phyloP scores from a whole-genome alignment of 2,888 invertebrate species.

The Athalia rosae region DNA sequence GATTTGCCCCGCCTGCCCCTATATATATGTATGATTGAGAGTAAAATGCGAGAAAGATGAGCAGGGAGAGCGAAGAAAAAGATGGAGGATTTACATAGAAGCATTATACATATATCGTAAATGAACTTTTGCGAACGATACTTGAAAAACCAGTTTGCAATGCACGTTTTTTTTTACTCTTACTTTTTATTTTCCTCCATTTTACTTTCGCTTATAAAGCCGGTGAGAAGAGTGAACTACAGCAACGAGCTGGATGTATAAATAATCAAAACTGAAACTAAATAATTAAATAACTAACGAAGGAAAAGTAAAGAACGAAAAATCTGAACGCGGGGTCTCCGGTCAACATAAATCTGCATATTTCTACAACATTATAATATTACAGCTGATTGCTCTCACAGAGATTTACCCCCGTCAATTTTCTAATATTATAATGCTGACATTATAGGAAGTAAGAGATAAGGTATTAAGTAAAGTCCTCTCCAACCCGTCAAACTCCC shows the following conservation, averaged over 20 bases:
- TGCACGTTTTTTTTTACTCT: constrained; percentile 56
- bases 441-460: no score
- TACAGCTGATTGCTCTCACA: no score
- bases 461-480: no score
- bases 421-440: no score
- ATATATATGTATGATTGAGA: neutral
- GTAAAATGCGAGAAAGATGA: neutral
- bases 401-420: neutral
- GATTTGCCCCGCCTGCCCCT: no score
- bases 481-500: no score
- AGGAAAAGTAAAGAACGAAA: constrained; percentile 52
- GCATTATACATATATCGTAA: no score
- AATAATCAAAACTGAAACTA: constrained; percentile 53
- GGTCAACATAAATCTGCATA: constrained; percentile 60
- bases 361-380: constrained; percentile 2
- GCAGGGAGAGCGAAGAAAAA: neutral
- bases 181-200: constrained; percentile 59
- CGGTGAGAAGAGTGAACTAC: constrained; percentile 65
- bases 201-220: constrained; percentile 68
- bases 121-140: constrained; percentile 50
- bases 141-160: constrained; percentile 69
- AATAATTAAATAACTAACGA: constrained; percentile 45
- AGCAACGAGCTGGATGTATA: constrained; percentile 46
- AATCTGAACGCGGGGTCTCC: constrained; percentile 54
- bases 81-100: neutral